Percentiles rank a stretch among this genome's conserved stretches.
These are phyloP conservation scores for Galemys pyrenaicus DNA, from an alignment of 2,113 vertebrate species.

Conservation along the genomic window DNA sequence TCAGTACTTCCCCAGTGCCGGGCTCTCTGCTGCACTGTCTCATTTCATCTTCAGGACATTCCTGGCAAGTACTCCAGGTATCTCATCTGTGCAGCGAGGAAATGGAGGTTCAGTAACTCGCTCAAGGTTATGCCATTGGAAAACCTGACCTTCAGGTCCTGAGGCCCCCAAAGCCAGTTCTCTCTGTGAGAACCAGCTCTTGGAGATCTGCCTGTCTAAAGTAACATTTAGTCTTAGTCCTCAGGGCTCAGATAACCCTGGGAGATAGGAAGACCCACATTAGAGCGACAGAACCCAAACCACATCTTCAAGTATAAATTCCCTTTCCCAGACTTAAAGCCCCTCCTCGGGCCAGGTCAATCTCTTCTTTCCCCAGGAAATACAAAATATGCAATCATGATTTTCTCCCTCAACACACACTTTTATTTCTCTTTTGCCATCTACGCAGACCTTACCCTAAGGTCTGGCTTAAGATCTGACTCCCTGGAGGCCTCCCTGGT, in stretches of 20 bases:
- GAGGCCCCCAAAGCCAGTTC: not conserved
- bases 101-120: not conserved
- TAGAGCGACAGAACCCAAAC: not conserved
- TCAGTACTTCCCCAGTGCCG: not conserved
- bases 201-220: not conserved
- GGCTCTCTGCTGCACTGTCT: not conserved
- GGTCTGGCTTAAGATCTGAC: not conserved
- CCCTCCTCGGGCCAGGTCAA: not conserved
- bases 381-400: not conserved
- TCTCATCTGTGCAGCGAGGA: not conserved
- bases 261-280: not conserved
- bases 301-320: not conserved
- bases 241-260: not conserved
- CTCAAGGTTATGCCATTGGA: not conserved
- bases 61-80: not conserved
- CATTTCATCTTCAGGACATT: not conserved
- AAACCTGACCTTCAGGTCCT: not conserved
- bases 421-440: not conserved
- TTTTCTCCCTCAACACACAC: not conserved
- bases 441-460: not conserved
- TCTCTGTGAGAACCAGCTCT: not conserved
- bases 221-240: not conserved
- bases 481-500: too few relatives aligned
- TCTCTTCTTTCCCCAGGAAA: not conserved
- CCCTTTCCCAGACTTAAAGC: not conserved